Conservation (phyloP, 2,797 vertebrate genomes). For the Sarcophilus harrisii region DNA sequence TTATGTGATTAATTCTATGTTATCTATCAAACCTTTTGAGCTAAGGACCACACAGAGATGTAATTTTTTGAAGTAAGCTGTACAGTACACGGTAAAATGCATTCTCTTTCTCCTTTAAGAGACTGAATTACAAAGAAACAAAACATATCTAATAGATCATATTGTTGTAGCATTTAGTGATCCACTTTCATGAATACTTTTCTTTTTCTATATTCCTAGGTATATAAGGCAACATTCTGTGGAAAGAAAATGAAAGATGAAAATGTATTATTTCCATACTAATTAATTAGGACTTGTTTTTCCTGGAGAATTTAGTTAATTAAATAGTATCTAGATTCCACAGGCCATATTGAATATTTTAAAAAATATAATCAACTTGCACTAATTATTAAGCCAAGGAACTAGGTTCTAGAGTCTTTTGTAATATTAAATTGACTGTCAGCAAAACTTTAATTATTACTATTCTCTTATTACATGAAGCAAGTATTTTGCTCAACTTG, state of each 20-base stretch:
- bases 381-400: conserved; percentile 38
- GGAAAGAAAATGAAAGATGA: neutral
- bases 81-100: neutral
- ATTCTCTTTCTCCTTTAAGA: neutral
- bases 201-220: conserved; percentile 11
- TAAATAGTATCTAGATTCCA: conserved; percentile 25
- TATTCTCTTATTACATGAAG: conserved; percentile 63
- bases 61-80: neutral
- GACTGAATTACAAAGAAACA: neutral
- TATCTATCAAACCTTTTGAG: neutral
- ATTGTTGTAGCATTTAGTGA: neutral
- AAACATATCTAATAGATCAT: neutral
- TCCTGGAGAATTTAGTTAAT: neutral
- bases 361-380: neutral
- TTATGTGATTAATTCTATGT: conserved; percentile 32
- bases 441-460: conserved; percentile 29
- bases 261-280: conserved; percentile 12
- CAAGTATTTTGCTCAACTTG: conserved; percentile 66
- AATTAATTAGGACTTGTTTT: conserved; percentile 21
- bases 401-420: conserved; percentile 19
- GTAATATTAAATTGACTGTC: conserved; percentile 26
- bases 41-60: conserved; percentile 5
- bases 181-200: neutral
- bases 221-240: neutral
- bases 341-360: neutral